Conservation (phyloP, 1,140 invertebrate genomes). For the Saccostrea echinata region DNA sequence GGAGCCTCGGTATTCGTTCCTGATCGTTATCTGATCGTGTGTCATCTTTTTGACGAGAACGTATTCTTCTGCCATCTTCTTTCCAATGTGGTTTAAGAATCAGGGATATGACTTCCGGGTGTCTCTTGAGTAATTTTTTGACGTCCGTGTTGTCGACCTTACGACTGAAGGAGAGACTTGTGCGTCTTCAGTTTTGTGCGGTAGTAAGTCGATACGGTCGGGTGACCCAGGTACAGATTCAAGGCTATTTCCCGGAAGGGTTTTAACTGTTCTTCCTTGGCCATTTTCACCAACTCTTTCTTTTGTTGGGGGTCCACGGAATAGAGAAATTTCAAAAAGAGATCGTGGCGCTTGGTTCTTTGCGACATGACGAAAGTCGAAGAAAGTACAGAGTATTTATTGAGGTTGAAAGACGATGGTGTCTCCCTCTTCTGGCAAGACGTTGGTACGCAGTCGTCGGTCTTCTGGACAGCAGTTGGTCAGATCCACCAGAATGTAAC, state of each 20-base stretch:
- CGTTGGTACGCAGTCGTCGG: too few relatives aligned
- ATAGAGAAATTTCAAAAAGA: background rate
- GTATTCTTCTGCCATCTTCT: slow-evolving; percentile 43
- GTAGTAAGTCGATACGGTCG: background rate
- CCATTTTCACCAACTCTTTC: background rate
- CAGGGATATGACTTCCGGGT: background rate
- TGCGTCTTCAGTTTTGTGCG: background rate
- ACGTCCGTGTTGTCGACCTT: background rate
- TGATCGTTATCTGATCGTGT: background rate
- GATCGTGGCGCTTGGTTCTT: background rate
- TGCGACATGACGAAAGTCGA: background rate
- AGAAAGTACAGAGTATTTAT: background rate
- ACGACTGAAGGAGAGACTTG: slow-evolving; percentile 16
- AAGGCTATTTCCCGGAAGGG: background rate
- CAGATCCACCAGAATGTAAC: slow-evolving; percentile 50
- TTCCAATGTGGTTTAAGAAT: slow-evolving; percentile 11
- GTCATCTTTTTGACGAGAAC: too few relatives aligned
- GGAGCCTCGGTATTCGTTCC: background rate
- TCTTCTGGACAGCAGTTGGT: slow-evolving; percentile 11
- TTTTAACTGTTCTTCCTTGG: background rate
- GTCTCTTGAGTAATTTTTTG: background rate
- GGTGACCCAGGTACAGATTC: background rate
- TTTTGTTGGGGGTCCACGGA: too few relatives aligned
- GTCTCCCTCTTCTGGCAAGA: slow-evolving; percentile 47
- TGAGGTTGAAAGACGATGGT: slow-evolving; percentile 13